Base-by-base conservation (phyloP, 2,797 vertebrate genomes). In the Halcyon chelicuti region DNA sequence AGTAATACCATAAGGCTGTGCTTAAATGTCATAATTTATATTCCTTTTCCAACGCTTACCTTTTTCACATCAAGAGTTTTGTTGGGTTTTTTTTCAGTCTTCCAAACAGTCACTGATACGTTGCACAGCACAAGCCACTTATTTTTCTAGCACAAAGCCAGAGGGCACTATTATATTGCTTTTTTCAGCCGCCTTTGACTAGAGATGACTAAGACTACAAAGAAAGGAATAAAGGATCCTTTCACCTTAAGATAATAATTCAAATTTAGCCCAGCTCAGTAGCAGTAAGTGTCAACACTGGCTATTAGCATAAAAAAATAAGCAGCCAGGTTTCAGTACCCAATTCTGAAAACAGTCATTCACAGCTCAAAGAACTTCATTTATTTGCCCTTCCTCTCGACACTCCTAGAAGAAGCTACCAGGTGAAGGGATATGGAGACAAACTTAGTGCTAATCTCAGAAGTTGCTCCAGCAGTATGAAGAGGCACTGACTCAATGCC, bases 81-180 rank as follows among this genome's bases (percentile, higher is more conserved):
- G 62, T 78, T 39, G 37, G 37, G 5, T 88, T 65, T 77, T 88
- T 12, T 49, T 49, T 13, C 20, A 12, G 51, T 67, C 51, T 58
- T 60, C 42, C 33, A 42, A 47, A 62, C 39, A 89, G 17, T 29
- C 72, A 47, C 42, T 81, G 58, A 57, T 4, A 75, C 28, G 37
- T 8, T 76, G 52, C 66, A 90, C 5, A 93, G 63, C 74, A 93
- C 40, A 79, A 91, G 31, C 22, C 28, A 74, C 35, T 71, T 76
- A 33, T 3, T 90, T 90, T 92, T 25, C 71, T 46, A 92, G 71
- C 80, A 80, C 61, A 86, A 96, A 95, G 93, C 80, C 94, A 97
- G 95, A 94, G 96, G 86, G 92, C 90, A 95, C 83, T 85, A 65
- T 93, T 71, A 81, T 84, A 79, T 93, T 76, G 67, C 0, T 15